Conservation (phyloP, 2,113 vertebrate genomes). For the Panthera uncia region DNA sequence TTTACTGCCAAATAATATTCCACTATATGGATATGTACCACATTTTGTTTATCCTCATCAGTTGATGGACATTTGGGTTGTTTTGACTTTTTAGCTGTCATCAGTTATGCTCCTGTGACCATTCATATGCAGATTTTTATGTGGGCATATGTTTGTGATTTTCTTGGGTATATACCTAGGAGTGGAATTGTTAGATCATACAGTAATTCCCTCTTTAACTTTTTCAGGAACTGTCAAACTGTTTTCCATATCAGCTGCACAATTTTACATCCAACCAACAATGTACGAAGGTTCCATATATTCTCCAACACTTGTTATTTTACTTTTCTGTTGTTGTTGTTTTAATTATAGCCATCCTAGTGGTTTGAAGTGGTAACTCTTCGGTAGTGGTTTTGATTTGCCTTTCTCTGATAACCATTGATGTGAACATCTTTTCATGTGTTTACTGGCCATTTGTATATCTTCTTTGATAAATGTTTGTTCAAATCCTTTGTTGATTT, state of each 20-base stretch:
- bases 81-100: not conserved
- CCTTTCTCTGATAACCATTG: not conserved
- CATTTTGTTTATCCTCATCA: not conserved
- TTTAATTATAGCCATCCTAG: not conserved
- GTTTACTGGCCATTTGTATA: not conserved
- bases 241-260: not conserved
- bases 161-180: not conserved
- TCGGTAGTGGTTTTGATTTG: conserved; percentile 8
- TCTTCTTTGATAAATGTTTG: conserved; percentile 16
- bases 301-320: not conserved
- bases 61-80: not conserved
- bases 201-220: not conserved
- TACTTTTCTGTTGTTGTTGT: not conserved
- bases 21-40: not conserved
- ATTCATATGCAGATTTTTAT: not conserved
- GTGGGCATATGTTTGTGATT: not conserved
- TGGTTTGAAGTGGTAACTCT: not conserved
- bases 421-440: conserved; percentile 16
- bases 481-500: not conserved
- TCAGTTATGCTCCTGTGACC: not conserved
- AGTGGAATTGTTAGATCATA: not conserved
- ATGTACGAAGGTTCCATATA: not conserved
- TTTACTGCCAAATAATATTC: not conserved
- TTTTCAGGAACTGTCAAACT: not conserved
- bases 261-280: not conserved